Conservation (phyloP, 2,888 invertebrate species). For the Rhimphoctona megacephalus region DNA sequence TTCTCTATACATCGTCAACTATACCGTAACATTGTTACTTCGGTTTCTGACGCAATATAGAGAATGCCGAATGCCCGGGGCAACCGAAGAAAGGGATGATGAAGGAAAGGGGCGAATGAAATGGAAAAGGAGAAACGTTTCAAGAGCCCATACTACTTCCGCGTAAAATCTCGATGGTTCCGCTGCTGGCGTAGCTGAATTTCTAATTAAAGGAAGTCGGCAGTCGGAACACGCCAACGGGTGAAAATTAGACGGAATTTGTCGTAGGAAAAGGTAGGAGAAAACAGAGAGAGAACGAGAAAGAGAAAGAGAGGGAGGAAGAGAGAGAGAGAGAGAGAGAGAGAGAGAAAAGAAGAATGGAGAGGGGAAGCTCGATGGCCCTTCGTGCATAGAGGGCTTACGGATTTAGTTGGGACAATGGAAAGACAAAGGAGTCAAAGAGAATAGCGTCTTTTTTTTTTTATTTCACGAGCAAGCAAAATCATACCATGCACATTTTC, state of each 20-base stretch:
- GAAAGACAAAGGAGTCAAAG: constrained; percentile 16
- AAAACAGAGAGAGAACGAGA: neutral
- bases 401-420: constrained; percentile 27
- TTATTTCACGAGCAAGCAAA: constrained; percentile 6
- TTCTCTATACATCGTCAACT: constrained; percentile 1
- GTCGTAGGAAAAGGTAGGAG: constrained; percentile 75
- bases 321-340: neutral
- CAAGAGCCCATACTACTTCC: constrained; percentile 47
- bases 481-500: constrained; percentile 37
- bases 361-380: constrained; percentile 11
- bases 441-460: neutral
- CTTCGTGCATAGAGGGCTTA: constrained; percentile 9
- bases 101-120: neutral
- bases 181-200: constrained; percentile 71
- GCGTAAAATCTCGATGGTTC: constrained; percentile 77
- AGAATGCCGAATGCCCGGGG: constrained; percentile 12
- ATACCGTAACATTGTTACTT: neutral
- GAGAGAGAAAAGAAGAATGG: neutral
- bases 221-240: constrained; percentile 72
- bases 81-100: neutral
- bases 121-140: constrained; percentile 17
- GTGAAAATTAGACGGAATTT: constrained; percentile 82
- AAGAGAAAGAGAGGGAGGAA: neutral
- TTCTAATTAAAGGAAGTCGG: constrained; percentile 81
- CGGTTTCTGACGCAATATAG: constrained; percentile 23